Percentiles rank a stretch among this genome's conserved stretches.
phyloP scores from a whole-genome alignment of 2,797 vertebrate genomes.

The Chrosomus eos region DNA sequence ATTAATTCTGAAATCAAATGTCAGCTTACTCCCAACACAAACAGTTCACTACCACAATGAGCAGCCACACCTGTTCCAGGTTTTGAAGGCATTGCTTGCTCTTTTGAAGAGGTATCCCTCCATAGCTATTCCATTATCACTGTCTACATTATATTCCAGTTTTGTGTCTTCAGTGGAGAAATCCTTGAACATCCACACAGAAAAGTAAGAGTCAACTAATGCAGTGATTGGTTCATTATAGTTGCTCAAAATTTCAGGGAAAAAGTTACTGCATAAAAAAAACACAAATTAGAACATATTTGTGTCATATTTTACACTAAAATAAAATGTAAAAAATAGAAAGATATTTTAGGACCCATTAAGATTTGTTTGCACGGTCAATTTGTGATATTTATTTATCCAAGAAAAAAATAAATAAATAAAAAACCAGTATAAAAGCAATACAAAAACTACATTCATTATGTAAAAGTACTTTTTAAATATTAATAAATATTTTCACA shows the following conservation, averaged over 20 bases:
- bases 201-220: constrained; percentile 6
- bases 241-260: too few species aligned
- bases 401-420: too few species aligned
- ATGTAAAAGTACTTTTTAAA: neutral
- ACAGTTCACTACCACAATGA: neutral
- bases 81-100: constrained; percentile 98
- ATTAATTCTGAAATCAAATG: neutral
- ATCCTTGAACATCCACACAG: constrained; percentile 76
- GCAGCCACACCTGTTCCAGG: constrained; percentile 90
- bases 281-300: too few species aligned
- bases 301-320: too few species aligned
- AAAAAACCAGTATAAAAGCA: too few species aligned
- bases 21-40: neutral
- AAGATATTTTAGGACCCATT: too few species aligned
- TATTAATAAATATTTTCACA: neutral
- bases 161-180: constrained; percentile 94
- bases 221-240: neutral
- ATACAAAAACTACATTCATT: too few species aligned
- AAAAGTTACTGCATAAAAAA: too few species aligned
- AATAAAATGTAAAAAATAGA: too few species aligned
- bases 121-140: constrained; percentile 94
- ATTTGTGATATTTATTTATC: too few species aligned
- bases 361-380: too few species aligned
- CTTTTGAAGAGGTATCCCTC: constrained; percentile 97
- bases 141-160: constrained; percentile 93